Conservation (phyloP, 2,797 vertebrate species). For the Valencia hispanica region DNA sequence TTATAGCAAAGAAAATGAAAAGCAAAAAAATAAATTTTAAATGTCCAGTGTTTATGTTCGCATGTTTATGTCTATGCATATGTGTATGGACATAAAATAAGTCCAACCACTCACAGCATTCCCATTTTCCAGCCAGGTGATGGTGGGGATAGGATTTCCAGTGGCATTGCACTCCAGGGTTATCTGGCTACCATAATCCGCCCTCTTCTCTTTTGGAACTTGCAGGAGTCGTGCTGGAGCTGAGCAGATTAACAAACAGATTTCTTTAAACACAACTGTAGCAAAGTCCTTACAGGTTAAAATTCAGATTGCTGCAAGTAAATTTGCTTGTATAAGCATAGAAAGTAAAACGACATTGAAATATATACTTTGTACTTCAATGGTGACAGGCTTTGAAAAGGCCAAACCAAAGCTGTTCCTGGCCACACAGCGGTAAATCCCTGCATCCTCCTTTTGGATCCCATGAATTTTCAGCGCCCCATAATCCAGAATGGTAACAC, state of each 20-base stretch:
- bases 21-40: not conserved
- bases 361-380: conserved; percentile 92
- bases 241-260: conserved; percentile 63
- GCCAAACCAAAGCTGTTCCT: conserved; percentile 93
- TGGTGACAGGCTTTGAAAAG: conserved; percentile 89
- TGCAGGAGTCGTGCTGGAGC: conserved; percentile 94
- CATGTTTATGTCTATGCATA: too few species aligned
- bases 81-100: not conserved
- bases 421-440: conserved; percentile 93
- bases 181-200: conserved; percentile 90
- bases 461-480: conserved; percentile 94
- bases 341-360: conserved; percentile 4
- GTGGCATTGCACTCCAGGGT: conserved; percentile 89
- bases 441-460: conserved; percentile 92
- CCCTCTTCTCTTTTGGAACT: conserved; percentile 91
- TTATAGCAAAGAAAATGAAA: not conserved
- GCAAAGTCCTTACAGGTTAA: not conserved
- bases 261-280: not conserved
- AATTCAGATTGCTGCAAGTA: not conserved
- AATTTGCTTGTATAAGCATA: not conserved
- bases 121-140: conserved; percentile 97
- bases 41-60: not conserved
- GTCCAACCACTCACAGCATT: conserved; percentile 87
- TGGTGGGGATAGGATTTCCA: conserved; percentile 90
- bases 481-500: conserved; percentile 91